These are phyloP conservation scores for Acropora tenuis DNA, from an alignment of 64 coral and sea anemone genomes.

Conservation along the genomic window DNA sequence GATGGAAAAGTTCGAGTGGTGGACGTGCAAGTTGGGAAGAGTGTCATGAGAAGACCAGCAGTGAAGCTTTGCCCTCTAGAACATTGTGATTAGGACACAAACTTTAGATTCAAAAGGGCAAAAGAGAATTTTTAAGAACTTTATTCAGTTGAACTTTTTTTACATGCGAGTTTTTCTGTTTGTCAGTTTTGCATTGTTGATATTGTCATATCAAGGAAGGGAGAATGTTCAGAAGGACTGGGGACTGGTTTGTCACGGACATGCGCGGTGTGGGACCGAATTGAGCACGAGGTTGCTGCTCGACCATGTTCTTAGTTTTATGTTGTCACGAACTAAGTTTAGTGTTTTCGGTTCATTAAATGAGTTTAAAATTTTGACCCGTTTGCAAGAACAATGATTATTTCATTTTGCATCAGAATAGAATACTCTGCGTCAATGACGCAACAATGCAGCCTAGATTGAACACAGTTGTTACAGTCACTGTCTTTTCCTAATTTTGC, in stretches of 20 bases:
- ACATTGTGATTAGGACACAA: constrained; percentile 15
- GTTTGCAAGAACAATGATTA: no score
- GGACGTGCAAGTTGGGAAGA: constrained; percentile 36
- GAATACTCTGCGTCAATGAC: no score
- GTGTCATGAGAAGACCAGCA: constrained; percentile 14
- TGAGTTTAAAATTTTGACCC: no score
- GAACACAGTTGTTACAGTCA: no score
- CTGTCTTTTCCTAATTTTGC: no score
- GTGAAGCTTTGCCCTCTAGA: constrained; percentile 50
- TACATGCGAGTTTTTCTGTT: neutral
- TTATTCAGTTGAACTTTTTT: neutral
- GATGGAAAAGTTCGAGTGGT: constrained; percentile 34
- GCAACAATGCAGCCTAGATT: no score
- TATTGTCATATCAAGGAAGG: neutral
- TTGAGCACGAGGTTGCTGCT: neutral
- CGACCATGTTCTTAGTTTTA: neutral
- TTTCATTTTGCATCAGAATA: no score
- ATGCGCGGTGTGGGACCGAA: neutral
- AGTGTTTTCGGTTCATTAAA: no score
- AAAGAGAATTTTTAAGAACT: neutral
- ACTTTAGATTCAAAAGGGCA: neutral
- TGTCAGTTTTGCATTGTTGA: neutral
- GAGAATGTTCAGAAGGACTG: constrained; percentile 10
- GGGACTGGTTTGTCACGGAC: neutral
- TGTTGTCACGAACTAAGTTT: no score